Conservation (phyloP, 2,113 vertebrate species). For the Sinocyclocheilus rhinocerous region DNA sequence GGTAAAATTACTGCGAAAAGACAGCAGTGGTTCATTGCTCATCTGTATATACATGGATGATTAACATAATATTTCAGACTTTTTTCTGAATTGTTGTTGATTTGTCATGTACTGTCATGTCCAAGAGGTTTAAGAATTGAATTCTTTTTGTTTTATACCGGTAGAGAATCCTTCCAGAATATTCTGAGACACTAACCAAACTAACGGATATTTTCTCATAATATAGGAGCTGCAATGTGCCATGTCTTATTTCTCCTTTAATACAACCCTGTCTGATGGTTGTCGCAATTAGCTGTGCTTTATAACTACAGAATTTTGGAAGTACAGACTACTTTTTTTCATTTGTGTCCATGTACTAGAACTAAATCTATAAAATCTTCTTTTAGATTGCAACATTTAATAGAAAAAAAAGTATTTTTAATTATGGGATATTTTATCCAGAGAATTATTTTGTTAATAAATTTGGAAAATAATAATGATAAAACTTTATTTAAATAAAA, state of each 20-base stretch:
- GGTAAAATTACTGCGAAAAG: neutral
- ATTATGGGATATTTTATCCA: conserved; percentile 67
- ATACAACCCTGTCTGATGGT: conserved; percentile 9
- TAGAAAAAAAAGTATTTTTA: conserved; percentile 61
- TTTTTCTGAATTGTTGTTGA: conserved; percentile 46
- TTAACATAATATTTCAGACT: conserved; percentile 47
- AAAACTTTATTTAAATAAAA: conserved; percentile 65
- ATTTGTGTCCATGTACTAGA: conserved; percentile 48
- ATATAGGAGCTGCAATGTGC: conserved; percentile 15
- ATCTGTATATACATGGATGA: conserved; percentile 55
- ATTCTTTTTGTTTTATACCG: conserved; percentile 33
- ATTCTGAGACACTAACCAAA: conserved; percentile 19
- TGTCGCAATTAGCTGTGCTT: conserved; percentile 9
- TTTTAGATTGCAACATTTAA: conserved; percentile 59
- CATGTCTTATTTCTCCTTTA: neutral
- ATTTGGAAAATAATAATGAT: conserved; percentile 59
- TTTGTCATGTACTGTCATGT: conserved; percentile 51
- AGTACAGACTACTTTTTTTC: conserved; percentile 26
- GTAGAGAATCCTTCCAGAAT: conserved; percentile 21
- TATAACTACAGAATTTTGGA: conserved; percentile 8
- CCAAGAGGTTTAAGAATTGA: conserved; percentile 28
- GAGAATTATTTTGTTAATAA: conserved; percentile 68
- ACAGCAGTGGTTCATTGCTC: conserved; percentile 17
- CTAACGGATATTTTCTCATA: conserved; percentile 2
- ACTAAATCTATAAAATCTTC: conserved; percentile 57